Conservation (phyloP, 2,797 vertebrate genomes). For the Sparus aurata region DNA sequence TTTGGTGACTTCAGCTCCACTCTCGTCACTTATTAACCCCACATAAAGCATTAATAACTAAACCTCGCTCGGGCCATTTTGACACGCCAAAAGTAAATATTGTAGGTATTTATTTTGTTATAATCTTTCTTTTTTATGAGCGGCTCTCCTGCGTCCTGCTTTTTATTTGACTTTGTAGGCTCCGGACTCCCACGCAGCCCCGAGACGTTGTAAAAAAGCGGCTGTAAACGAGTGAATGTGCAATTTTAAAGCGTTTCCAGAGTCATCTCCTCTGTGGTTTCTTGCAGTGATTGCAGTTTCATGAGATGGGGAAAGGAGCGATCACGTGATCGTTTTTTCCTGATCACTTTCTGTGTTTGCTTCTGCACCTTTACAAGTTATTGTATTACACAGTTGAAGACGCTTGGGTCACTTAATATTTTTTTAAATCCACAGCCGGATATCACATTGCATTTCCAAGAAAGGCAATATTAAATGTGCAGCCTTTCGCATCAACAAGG, state of each 20-base stretch:
- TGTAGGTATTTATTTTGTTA: slow-evolving; percentile 12
- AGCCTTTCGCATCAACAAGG: not conserved
- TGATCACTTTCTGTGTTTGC: not conserved
- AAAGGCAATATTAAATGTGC: not conserved
- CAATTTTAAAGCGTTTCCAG: slow-evolving; percentile 49
- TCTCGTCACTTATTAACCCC: slow-evolving; percentile 70
- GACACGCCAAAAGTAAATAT: slow-evolving; percentile 67
- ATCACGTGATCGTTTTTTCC: not conserved
- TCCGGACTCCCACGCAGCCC: slow-evolving; percentile 45
- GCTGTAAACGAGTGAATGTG: slow-evolving; percentile 57
- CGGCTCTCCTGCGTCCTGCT: slow-evolving; percentile 26
- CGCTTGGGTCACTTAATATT: not conserved
- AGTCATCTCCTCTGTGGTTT: slow-evolving; percentile 12
- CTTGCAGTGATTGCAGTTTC: slow-evolving; percentile 1
- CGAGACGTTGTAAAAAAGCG: slow-evolving; percentile 46
- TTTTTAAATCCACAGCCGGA: not conserved
- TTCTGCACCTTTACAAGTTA: not conserved
- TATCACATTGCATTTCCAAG: not conserved
- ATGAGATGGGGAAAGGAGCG: slow-evolving; percentile 8
- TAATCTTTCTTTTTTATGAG: too few species aligned
- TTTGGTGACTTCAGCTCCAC: slow-evolving; percentile 40
- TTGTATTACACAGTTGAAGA: not conserved
- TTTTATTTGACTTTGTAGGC: slow-evolving; percentile 61
- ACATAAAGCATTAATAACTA: slow-evolving; percentile 44
- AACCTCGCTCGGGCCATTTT: slow-evolving; percentile 23